phyloP scores from a whole-genome alignment of 37 sponge, comb jelly and placozoan species.

The Cliona cf. orientalis region DNA sequence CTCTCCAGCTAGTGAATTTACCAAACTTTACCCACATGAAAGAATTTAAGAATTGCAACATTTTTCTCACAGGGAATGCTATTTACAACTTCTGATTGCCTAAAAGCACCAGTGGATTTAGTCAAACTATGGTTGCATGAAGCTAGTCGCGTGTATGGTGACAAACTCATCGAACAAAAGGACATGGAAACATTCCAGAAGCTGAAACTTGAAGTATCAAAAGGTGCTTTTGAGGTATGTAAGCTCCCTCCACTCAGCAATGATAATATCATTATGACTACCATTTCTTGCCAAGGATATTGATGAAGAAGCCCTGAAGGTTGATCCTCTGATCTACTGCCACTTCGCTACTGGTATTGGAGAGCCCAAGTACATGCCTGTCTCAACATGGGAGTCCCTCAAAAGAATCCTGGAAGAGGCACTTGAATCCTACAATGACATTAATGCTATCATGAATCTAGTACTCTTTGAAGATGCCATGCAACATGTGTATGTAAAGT shows the following conservation, averaged over 20 bases:
- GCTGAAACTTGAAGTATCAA: conserved; percentile 81
- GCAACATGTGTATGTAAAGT: conserved; percentile 83
- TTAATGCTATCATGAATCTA: conserved; percentile 97
- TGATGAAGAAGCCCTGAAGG: conserved; percentile 85
- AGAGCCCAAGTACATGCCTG: conserved; percentile 87
- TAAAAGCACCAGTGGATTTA: conserved; percentile 90
- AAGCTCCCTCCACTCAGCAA: too few species aligned
- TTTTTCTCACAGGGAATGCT: conserved; percentile 83
- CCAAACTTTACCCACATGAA: too few species aligned
- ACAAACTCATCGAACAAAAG: conserved; percentile 93
- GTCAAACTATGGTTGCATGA: conserved; percentile 98
- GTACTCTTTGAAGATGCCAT: conserved; percentile 99
- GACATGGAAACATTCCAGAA: conserved; percentile 87
- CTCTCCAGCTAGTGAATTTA: too few species aligned
- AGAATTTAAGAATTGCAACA: too few species aligned
- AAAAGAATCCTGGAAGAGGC: conserved; percentile 94
- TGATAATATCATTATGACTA: too few species aligned
- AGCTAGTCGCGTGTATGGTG: conserved; percentile 91
- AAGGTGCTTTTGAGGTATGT: conserved; percentile 84
- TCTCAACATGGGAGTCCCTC: conserved; percentile 79
- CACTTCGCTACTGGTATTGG: conserved; percentile 98
- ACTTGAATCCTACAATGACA: conserved; percentile 95
- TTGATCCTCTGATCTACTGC: conserved; percentile 88
- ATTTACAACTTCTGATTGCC: conserved; percentile 74
- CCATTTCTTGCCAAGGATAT: conserved; percentile 67